Conservation (phyloP, 2,888 invertebrate species). For the Adelognathus sp. region DNA sequence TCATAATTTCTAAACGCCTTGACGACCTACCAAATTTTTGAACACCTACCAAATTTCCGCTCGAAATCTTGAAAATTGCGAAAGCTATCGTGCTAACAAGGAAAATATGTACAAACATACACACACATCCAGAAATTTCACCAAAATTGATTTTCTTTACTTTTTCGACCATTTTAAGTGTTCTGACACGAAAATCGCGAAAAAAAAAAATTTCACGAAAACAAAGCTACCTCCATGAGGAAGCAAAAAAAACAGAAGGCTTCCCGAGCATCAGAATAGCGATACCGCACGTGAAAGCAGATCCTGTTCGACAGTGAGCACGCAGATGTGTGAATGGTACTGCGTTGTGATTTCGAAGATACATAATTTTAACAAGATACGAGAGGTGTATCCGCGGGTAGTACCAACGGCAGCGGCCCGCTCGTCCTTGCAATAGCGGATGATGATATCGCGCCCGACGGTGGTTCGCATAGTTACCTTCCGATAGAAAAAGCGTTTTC, state of each 20-base stretch:
- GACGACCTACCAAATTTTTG: too few species aligned
- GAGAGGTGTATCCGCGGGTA: slow-evolving; percentile 9
- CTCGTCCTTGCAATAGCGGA: slow-evolving; percentile 65
- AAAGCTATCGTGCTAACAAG: too few species aligned
- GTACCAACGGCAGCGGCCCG: slow-evolving; percentile 16
- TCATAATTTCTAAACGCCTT: too few species aligned
- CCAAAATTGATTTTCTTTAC: too few species aligned
- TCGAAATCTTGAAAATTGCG: too few species aligned
- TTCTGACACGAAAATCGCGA: too few species aligned
- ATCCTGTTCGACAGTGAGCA: slow-evolving; percentile 49
- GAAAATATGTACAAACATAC: too few species aligned
- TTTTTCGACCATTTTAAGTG: too few species aligned
- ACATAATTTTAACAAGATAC: slow-evolving; percentile 44
- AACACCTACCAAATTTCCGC: too few species aligned
- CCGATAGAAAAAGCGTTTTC: slow-evolving; percentile 61
- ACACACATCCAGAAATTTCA: too few species aligned
- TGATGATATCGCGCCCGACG: slow-evolving; percentile 62
- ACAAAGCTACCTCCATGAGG: too few species aligned
- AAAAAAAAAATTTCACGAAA: too few species aligned
- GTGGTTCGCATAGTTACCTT: slow-evolving; percentile 64
- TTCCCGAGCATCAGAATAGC: slow-evolving; percentile 39
- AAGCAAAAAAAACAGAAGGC: not conserved
- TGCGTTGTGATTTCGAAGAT: slow-evolving; percentile 46
- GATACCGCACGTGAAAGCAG: slow-evolving; percentile 50
- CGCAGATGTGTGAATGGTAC: slow-evolving; percentile 39